Evolutionary conservation across 2,797 vertebrate genomes (phyloP).

Genomic region (Xiphorhynchus erythropygius): DNA sequence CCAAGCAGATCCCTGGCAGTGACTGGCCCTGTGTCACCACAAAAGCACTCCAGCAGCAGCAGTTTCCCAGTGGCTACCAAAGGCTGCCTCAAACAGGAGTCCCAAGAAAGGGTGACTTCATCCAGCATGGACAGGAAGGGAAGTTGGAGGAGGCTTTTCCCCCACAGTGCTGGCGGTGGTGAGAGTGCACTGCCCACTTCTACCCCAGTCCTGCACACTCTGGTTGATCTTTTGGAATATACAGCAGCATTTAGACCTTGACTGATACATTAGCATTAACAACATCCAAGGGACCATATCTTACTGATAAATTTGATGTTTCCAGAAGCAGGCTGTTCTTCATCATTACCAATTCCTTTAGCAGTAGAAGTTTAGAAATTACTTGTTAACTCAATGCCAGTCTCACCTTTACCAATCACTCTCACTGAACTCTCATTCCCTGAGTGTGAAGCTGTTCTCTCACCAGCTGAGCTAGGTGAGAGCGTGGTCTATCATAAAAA

Average conservation of each 20-base stretch:
- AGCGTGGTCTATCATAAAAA: not conserved
- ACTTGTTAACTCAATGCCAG: not conserved
- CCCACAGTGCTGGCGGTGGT: not conserved
- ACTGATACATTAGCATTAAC: not conserved
- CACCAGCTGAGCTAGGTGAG: not conserved
- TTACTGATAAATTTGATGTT: not conserved
- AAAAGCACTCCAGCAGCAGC: not conserved
- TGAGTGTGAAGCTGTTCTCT: not conserved
- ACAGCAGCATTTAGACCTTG: not conserved
- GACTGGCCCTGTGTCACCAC: not conserved
- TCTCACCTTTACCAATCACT: not conserved
- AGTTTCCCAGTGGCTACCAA: not conserved
- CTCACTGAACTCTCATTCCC: not conserved
- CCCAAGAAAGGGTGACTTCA: not conserved
- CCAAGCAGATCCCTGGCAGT: not conserved
- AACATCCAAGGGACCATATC: not conserved
- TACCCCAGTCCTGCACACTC: not conserved
- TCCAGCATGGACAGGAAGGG: not conserved
- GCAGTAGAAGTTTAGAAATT: constrained; percentile 8
- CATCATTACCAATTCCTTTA: not conserved
- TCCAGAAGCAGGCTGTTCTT: not conserved
- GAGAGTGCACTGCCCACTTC: not conserved
- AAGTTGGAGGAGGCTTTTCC: not conserved
- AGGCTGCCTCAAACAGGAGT: not conserved
- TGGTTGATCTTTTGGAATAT: not conserved